Evolutionary conservation across 2,888 invertebrate genomes (phyloP), one percentile per base, ranked within the genome.

Genomic region (Diadegma fenestrale): DNA sequence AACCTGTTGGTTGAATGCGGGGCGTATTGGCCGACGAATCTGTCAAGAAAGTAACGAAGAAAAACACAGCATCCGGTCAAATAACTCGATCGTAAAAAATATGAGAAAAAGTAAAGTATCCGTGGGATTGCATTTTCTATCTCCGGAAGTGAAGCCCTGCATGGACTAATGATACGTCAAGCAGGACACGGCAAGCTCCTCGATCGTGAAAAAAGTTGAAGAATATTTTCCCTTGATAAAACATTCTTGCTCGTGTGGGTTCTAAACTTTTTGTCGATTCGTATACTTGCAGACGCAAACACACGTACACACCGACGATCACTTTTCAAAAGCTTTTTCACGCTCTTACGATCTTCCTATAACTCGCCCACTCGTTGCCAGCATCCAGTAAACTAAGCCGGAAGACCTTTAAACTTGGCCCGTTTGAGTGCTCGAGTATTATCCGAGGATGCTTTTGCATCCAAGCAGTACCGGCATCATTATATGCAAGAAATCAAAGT

Each of bases 401-500:
- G 14, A 63, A 63, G 69, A 77, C 68, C 73, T 63, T 77, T 43
- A 61, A 80, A 84, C 76, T 80, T 76, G 64, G 54, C 61, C 22
- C 54, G 51, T 58, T 78, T 54, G 37, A 64, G 45, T 22, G 41
- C 10, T 78, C 43, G 41, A 37, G 58, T 72, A 48, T 84, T 77
- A 73, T 78, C 68, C 58, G 61, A 66, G 68, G 19, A 19, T 75
- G 43, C 75, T 48, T 48, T 64, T 64, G n/a, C n/a, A 66, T n/a
- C 43, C 37, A 64, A 64, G 63, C 17, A 17, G 33, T 41, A 26
- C 41, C 71, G 64, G 68, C 63, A 72, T 81, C 84, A 78, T 84
- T 77, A 81, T 78, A 78, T 37, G 72, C 77, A 58, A 77, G 77
- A 75, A 84, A 84, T 84, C 81, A 84, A 84, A 84, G 73, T 84